These are phyloP conservation scores for Ips nitidus DNA, from an alignment of 1,140 invertebrate genomes.

Conservation along the genomic window DNA sequence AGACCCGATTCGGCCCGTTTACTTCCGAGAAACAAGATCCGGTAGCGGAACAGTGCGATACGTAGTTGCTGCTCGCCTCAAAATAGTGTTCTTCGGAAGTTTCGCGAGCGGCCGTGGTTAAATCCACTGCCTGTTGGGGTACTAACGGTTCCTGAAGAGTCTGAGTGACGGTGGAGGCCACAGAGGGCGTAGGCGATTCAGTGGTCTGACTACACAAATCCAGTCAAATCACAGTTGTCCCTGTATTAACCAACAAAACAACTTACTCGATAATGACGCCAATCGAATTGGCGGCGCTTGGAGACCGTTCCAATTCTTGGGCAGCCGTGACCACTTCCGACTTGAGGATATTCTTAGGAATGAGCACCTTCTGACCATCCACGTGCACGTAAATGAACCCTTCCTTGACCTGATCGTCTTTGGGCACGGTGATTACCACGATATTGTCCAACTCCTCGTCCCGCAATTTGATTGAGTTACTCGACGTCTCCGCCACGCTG, in stretches of 20 bases:
- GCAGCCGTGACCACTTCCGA: conserved; percentile 32
- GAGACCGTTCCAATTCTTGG: conserved; percentile 13
- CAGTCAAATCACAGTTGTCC: not conserved
- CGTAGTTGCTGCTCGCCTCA: conserved; percentile 19
- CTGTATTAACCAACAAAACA: not conserved
- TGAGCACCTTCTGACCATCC: conserved; percentile 39
- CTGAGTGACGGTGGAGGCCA: conserved; percentile 5
- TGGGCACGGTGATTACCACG: conserved; percentile 36
- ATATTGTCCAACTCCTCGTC: conserved; percentile 35
- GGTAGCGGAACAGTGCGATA: conserved; percentile 38
- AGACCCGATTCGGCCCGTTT: conserved; percentile 34
- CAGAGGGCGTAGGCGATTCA: conserved; percentile 18
- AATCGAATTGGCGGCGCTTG: not conserved
- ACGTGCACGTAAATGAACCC: conserved; percentile 43
- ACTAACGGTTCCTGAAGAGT: conserved; percentile 1
- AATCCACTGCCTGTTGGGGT: conserved; percentile 11
- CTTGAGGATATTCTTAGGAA: conserved; percentile 44
- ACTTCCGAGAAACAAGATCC: conserved; percentile 39
- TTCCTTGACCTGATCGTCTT: conserved; percentile 32
- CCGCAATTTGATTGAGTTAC: conserved; percentile 19
- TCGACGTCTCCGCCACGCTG: conserved; percentile 6
- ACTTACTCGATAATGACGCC: conserved; percentile 26
- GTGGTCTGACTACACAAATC: not conserved
- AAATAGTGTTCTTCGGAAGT: not conserved
- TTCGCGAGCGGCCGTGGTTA: conserved; percentile 5